Evolutionary conservation across 1,140 invertebrate species (phyloP).

Genomic region (Bilobella aurantiaca): DNA sequence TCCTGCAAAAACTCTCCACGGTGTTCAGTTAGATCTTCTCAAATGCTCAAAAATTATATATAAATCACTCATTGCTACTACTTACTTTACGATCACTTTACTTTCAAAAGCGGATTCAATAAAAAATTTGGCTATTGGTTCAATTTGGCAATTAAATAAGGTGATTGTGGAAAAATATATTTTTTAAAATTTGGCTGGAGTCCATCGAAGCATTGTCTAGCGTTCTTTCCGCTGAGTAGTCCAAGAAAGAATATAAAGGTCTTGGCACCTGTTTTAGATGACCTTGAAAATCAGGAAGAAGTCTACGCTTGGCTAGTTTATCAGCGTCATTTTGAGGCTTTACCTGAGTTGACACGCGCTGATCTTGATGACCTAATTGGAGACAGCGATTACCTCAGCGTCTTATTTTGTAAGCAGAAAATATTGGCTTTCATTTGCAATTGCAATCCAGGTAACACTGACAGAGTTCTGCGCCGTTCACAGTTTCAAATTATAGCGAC

Average conservation of each 20-base stretch:
- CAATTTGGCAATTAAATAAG: background rate
- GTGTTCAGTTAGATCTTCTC: conserved; percentile 11
- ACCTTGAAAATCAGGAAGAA: conserved; percentile 43
- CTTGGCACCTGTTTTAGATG: too few species aligned
- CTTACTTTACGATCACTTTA: background rate
- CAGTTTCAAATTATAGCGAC: conserved; percentile 21
- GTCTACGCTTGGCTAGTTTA: conserved; percentile 83
- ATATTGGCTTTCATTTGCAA: too few species aligned
- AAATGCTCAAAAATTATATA: conserved; percentile 17
- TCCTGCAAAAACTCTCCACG: too few species aligned
- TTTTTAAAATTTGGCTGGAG: too few species aligned
- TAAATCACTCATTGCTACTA: background rate
- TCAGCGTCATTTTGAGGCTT: conserved; percentile 85
- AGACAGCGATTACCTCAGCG: conserved; percentile 81
- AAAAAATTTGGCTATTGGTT: background rate
- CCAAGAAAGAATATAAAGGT: too few species aligned
- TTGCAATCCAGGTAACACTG: too few species aligned
- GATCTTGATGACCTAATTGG: conserved; percentile 74
- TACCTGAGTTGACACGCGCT: conserved; percentile 79
- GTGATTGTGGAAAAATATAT: too few species aligned
- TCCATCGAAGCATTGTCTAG: too few species aligned
- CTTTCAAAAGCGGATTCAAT: background rate
- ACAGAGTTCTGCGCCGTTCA: background rate
- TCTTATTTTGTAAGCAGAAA: conserved; percentile 89
- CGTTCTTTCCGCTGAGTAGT: too few species aligned